Evolutionary conservation across 2,113 vertebrate genomes (phyloP).

Genomic region (Cnemophilus loriae): DNA sequence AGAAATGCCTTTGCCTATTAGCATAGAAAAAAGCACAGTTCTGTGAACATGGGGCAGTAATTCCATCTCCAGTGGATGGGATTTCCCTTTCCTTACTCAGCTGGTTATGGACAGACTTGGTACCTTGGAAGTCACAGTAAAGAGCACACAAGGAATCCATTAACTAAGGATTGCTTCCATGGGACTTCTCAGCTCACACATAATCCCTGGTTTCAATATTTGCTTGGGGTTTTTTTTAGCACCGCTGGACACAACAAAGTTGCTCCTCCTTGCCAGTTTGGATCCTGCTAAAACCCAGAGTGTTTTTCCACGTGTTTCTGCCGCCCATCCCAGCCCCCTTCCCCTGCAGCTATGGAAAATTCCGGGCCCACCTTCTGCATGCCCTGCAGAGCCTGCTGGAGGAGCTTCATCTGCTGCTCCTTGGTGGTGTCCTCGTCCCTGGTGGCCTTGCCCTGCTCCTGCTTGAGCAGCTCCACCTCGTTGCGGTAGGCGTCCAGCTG

Average conservation of each 20-base stretch:
- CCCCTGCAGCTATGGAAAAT: background rate
- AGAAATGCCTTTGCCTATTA: background rate
- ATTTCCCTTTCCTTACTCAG: background rate
- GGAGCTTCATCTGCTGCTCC: conserved; percentile 90
- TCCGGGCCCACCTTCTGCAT: conserved; percentile 88
- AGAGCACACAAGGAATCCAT: background rate
- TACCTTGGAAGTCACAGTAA: background rate
- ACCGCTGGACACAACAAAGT: background rate
- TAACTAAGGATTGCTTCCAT: background rate
- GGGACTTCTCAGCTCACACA: background rate
- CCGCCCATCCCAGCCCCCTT: background rate
- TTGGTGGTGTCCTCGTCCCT: conserved; percentile 86
- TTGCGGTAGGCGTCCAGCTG: conserved; percentile 94
- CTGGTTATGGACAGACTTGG: background rate
- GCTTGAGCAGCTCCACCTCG: conserved; percentile 92
- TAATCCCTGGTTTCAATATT: background rate
- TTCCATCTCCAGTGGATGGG: background rate
- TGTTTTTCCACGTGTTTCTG: background rate
- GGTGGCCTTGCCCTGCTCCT: conserved; percentile 87
- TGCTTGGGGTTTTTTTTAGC: background rate
- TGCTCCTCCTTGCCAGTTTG: background rate
- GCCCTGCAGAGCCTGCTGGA: conserved; percentile 93
- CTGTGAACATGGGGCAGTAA: background rate
- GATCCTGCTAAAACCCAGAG: background rate
- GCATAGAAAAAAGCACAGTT: background rate